These are phyloP conservation scores for Merodon equestris DNA, from an alignment of 2,888 invertebrate species.

Conservation along the genomic window DNA sequence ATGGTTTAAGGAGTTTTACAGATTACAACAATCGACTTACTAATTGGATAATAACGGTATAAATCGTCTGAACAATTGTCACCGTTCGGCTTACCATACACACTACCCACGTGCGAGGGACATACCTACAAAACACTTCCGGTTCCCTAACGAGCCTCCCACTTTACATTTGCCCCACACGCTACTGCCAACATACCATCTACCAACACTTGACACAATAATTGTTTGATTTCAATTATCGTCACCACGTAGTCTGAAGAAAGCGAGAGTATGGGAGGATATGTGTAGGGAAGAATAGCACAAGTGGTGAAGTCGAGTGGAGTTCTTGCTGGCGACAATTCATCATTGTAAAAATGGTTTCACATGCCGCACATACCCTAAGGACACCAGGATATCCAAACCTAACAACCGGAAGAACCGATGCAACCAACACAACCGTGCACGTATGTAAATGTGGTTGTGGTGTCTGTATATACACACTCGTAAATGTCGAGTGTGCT, in stretches of 20 bases:
- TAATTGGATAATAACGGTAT: conserved; percentile 62
- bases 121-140: conserved; percentile 3
- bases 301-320: conserved; percentile 17
- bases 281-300: too few species aligned
- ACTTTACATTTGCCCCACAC: too few species aligned
- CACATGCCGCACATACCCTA: conserved; percentile 35
- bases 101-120: conserved; percentile 1
- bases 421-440: too few species aligned
- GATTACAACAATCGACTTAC: conserved; percentile 53
- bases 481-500: too few species aligned
- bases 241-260: too few species aligned
- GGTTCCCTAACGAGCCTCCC: conserved; percentile 16
- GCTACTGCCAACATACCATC: too few species aligned
- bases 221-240: conserved; percentile 67
- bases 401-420: too few species aligned
- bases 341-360: conserved; percentile 59
- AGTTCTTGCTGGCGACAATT: conserved; percentile 55
- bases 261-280: too few species aligned
- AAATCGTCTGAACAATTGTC: conserved; percentile 45
- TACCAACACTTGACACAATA: conserved; percentile 43
- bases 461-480: too few species aligned
- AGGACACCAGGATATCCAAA: too few species aligned
- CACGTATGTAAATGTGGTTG: too few species aligned
- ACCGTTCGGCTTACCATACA: conserved; percentile 5
- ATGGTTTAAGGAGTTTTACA: conserved; percentile 25